A percentile compares a stretch with the other conserved stretches of the same genome.
phyloP scores from a whole-genome alignment of 2,888 invertebrate species.

The Drosophila falleni region DNA sequence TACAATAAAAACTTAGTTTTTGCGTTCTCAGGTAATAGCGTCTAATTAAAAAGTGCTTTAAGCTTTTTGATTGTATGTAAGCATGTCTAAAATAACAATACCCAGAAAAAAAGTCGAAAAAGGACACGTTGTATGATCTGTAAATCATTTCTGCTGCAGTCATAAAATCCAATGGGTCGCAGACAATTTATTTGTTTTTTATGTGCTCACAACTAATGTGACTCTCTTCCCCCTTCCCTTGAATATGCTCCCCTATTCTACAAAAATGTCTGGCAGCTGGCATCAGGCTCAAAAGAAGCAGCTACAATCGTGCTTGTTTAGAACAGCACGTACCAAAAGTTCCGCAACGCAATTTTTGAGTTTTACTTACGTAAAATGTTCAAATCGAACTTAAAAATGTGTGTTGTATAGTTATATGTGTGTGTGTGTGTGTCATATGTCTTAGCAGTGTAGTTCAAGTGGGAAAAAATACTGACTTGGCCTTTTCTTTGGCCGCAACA shows the following conservation, averaged over 20 bases:
- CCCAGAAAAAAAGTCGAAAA: slow-evolving; percentile 16
- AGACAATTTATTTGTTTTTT: slow-evolving; percentile 78
- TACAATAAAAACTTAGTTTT: slow-evolving; percentile 20
- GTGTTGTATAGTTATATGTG: background rate
- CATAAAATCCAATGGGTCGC: slow-evolving; percentile 79
- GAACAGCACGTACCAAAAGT: slow-evolving; percentile 70
- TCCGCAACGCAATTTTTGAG: slow-evolving; percentile 77
- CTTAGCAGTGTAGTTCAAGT: slow-evolving; percentile 9
- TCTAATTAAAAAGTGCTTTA: slow-evolving; percentile 62
- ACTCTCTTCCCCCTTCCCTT: background rate
- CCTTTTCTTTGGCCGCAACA: slow-evolving; percentile 70
- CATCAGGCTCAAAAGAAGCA: slow-evolving; percentile 28
- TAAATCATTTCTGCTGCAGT: slow-evolving; percentile 81
- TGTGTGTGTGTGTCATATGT: slow-evolving; percentile 56
- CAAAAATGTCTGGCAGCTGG: slow-evolving; percentile 30
- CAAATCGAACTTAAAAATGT: slow-evolving; percentile 58
- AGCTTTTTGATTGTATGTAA: slow-evolving; percentile 58
- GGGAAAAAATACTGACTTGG: slow-evolving; percentile 59
- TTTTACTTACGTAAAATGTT: slow-evolving; percentile 59
- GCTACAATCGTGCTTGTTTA: slow-evolving; percentile 56
- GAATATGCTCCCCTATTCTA: background rate
- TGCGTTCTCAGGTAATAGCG: slow-evolving; percentile 16
- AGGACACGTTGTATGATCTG: slow-evolving; percentile 12
- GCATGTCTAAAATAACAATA: slow-evolving; percentile 37
- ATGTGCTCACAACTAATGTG: slow-evolving; percentile 76